These are phyloP conservation scores for Diphyllodes magnificus DNA, from an alignment of 2,113 vertebrate genomes.

Conservation along the genomic window DNA sequence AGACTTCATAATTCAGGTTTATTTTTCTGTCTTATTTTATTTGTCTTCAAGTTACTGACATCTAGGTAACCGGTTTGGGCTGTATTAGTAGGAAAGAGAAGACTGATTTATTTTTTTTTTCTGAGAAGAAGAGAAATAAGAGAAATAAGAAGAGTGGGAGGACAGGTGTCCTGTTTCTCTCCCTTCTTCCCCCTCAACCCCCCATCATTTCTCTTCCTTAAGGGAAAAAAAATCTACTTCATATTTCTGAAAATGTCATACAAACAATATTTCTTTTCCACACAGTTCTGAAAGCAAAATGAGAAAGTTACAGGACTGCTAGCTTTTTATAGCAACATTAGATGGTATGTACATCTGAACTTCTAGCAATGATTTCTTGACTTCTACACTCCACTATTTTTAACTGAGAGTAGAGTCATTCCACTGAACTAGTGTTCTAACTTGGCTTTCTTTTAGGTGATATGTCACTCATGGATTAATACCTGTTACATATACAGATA, in stretches of 20 bases:
- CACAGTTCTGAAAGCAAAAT: not conserved
- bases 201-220: not conserved
- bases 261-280: not conserved
- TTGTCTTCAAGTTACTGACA: not conserved
- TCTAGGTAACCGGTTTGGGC: not conserved
- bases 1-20: not conserved
- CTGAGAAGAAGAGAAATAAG: not conserved
- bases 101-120: not conserved
- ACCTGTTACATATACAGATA: not conserved
- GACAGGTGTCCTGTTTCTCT: not conserved
- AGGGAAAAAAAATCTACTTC: not conserved
- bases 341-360: not conserved
- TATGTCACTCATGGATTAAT: not conserved
- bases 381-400: not conserved
- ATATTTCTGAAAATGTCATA: not conserved
- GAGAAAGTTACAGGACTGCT: not conserved
- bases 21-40: not conserved
- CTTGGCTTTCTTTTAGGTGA: not conserved
- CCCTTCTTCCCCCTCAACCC: rapidly evolving
- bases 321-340: not conserved
- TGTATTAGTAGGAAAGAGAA: not conserved
- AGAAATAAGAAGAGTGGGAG: not conserved
- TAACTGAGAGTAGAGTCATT: not conserved
- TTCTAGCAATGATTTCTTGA: not conserved
- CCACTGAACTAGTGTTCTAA: not conserved